Conservation (phyloP, 1,140 invertebrate genomes). For the Polypedilum vanderplanki region DNA sequence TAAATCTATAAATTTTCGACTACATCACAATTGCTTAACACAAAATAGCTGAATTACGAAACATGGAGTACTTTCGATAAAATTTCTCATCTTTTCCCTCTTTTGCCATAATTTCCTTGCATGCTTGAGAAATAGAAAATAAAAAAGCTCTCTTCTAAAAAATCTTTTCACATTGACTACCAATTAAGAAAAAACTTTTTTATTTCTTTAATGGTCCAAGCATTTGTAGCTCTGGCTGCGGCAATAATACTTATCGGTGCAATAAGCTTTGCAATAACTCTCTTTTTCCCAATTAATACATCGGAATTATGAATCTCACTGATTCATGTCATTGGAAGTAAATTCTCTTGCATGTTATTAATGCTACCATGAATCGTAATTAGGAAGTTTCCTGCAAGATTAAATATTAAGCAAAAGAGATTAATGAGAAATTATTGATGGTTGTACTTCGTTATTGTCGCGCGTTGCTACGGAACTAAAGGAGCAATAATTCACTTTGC, state of each 20-base stretch:
- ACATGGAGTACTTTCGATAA: neutral
- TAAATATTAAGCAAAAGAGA: slow-evolving; percentile 43
- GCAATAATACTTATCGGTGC: slow-evolving; percentile 77
- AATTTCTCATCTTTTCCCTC: too few species aligned
- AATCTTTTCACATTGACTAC: neutral
- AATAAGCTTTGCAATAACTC: slow-evolving; percentile 57
- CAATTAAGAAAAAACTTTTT: neutral
- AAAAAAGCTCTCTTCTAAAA: neutral
- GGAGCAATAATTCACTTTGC: slow-evolving; percentile 50
- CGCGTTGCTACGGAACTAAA: neutral
- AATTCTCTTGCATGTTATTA: slow-evolving; percentile 35
- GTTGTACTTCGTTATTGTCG: neutral
- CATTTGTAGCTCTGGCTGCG: slow-evolving; percentile 50
- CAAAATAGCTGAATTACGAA: slow-evolving; percentile 12
- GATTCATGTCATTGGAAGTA: slow-evolving; percentile 41
- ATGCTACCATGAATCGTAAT: slow-evolving; percentile 63
- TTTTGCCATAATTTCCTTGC: too few species aligned
- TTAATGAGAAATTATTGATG: slow-evolving; percentile 8
- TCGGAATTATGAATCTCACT: slow-evolving; percentile 52
- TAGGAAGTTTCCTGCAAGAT: slow-evolving; percentile 65
- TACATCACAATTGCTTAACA: neutral
- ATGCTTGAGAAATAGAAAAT: neutral
- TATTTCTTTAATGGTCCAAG: neutral
- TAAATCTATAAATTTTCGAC: slow-evolving; percentile 14
- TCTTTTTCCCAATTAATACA: slow-evolving; percentile 56